phyloP scores from a whole-genome alignment of 2,888 invertebrate genomes.

The Leptopilina myrica region DNA sequence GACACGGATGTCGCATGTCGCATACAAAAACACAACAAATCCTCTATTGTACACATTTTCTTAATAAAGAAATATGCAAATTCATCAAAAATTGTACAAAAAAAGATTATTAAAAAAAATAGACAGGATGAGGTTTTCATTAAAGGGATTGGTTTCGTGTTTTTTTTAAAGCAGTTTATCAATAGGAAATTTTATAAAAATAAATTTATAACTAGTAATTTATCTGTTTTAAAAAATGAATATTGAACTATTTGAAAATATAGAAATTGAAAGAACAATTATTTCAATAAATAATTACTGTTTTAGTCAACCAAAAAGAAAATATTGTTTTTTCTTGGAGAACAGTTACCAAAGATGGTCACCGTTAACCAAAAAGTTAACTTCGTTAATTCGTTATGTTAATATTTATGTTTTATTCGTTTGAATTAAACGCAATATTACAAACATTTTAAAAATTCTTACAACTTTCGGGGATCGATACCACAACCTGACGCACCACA shows the following conservation, averaged over 20 bases:
- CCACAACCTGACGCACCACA: no score
- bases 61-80: conserved; percentile 19
- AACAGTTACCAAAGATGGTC: no score
- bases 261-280: not conserved
- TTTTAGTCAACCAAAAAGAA: not conserved
- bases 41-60: conserved; percentile 71
- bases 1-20: conserved; percentile 75
- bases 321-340: no score
- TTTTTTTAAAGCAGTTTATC: not conserved
- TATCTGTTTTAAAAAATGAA: no score
- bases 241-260: no score
- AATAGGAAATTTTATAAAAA: not conserved
- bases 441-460: no score
- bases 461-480: no score
- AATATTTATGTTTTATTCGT: no score
- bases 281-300: not conserved
- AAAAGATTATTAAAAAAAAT: not conserved
- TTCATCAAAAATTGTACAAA: not conserved
- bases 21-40: conserved; percentile 77
- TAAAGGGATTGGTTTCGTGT: conserved; percentile 1
- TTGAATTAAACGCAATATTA: no score
- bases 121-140: not conserved
- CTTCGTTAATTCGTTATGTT: no score
- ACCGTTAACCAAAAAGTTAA: no score
- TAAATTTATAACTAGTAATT: no score